phyloP scores from a whole-genome alignment of 2,113 vertebrate genomes.

The Hoplias malabaricus region DNA sequence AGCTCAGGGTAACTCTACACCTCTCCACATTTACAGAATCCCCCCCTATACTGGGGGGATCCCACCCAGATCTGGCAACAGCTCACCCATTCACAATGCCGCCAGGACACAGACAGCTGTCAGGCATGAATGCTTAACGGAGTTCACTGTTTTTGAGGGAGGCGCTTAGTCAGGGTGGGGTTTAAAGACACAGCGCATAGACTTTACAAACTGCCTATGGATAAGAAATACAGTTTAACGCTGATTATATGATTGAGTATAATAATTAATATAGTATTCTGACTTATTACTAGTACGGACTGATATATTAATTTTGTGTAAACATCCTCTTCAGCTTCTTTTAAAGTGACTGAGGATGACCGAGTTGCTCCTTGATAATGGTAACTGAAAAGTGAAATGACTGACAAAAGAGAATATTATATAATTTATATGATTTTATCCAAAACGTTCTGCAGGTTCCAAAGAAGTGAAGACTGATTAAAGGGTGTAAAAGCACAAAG shows the following conservation, averaged over 20 bases:
- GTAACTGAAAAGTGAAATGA: background rate
- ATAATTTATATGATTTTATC: background rate
- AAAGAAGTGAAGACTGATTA: constrained; percentile 16
- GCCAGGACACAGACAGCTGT: constrained; percentile 71
- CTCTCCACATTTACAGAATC: constrained; percentile 11
- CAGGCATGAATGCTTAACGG: constrained; percentile 67
- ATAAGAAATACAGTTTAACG: background rate
- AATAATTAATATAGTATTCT: background rate
- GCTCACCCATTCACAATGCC: constrained; percentile 57
- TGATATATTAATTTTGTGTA: too few relatives aligned
- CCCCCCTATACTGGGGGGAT: constrained; percentile 56
- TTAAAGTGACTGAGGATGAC: background rate
- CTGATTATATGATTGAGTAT: background rate
- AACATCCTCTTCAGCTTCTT: too few relatives aligned
- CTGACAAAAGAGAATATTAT: background rate
- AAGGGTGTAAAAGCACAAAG: background rate
- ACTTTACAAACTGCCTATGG: background rate
- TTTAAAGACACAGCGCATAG: constrained; percentile 58
- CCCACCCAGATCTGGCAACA: constrained; percentile 60
- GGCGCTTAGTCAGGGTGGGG: constrained; percentile 42
- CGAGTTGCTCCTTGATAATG: background rate
- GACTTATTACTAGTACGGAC: background rate
- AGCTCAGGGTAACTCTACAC: constrained; percentile 46
- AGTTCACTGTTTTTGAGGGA: constrained; percentile 48
- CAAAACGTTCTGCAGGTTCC: constrained; percentile 29